These are phyloP conservation scores for Strongylocentrotus purpuratus DNA, from an alignment of 35 echinoderm and acorn worm species.

Conservation along the genomic window DNA sequence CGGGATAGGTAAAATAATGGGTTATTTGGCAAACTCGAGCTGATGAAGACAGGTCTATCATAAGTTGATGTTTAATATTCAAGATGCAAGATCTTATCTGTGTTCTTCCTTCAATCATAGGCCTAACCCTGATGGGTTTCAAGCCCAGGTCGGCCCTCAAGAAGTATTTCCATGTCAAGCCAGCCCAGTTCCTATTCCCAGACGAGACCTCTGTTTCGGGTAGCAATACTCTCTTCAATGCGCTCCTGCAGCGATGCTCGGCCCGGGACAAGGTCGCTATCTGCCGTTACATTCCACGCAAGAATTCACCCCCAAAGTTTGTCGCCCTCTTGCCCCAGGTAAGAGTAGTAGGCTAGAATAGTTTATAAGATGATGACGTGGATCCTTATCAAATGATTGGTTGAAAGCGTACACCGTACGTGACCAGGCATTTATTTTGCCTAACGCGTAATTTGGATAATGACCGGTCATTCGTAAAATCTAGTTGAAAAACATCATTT, in stretches of 20 bases:
- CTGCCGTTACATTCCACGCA: constrained; percentile 82
- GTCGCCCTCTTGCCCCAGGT: constrained; percentile 91
- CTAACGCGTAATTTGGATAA: too few species aligned
- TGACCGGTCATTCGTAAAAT: too few species aligned
- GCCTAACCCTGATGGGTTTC: constrained; percentile 93
- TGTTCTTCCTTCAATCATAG: constrained; percentile 43
- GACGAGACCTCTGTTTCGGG: constrained; percentile 79
- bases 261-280: constrained; percentile 84
- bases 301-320: constrained; percentile 85
- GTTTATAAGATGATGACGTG: too few species aligned
- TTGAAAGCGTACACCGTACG: too few species aligned
- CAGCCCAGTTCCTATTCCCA: constrained; percentile 89
- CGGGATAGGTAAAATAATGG: too few species aligned
- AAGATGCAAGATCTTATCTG: constrained; percentile 64
- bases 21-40: too few species aligned
- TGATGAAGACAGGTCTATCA: too few species aligned
- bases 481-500: too few species aligned
- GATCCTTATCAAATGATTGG: too few species aligned
- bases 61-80: too few species aligned
- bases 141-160: constrained; percentile 83
- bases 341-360: too few species aligned
- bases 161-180: constrained; percentile 72
- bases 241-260: constrained; percentile 76
- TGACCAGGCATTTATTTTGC: too few species aligned
- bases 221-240: constrained; percentile 87